Evolutionary conservation across 2,797 vertebrate species (phyloP).

Genomic region (Enteromius trimaculatus): DNA sequence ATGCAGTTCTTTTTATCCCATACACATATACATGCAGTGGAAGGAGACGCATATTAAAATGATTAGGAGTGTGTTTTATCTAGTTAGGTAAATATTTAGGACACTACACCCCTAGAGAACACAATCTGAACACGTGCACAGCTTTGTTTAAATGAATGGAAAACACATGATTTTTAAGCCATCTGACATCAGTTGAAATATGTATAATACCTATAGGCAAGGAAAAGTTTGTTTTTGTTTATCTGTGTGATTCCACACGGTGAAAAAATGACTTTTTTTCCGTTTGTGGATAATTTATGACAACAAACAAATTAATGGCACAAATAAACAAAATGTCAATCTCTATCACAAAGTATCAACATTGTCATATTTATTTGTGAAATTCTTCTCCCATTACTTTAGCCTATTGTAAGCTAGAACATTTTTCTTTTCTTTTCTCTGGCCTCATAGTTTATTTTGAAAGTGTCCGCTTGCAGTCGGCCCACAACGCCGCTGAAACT

Average conservation of each 20-base stretch:
- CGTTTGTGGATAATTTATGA: neutral
- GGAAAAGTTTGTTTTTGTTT: conserved; percentile 12
- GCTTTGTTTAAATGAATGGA: conserved; percentile 26
- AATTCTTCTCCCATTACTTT: conserved; percentile 21
- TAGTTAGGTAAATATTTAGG: conserved; percentile 34
- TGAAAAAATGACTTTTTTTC: neutral
- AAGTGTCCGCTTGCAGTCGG: conserved; percentile 80
- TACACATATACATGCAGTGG: neutral
- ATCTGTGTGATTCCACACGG: neutral
- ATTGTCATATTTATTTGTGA: conserved; percentile 38
- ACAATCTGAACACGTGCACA: conserved; percentile 17
- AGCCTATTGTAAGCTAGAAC: neutral
- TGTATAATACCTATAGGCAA: neutral
- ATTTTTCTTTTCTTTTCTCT: conserved; percentile 49
- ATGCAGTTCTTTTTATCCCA: neutral
- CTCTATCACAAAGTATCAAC: neutral
- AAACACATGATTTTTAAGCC: conserved; percentile 27
- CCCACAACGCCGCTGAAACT: conserved; percentile 78
- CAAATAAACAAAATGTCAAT: conserved; percentile 23
- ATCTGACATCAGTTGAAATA: neutral
- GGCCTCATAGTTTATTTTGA: conserved; percentile 77
- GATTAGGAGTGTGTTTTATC: conserved; percentile 29
- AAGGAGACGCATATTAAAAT: conserved; percentile 8
- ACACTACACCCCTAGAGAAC: conserved; percentile 28
- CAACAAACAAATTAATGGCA: neutral